A percentile compares a stretch with the other conserved stretches of the same genome.
Conservation (phyloP, 1,140 invertebrate species). For the Wiebesia pumilae region DNA sequence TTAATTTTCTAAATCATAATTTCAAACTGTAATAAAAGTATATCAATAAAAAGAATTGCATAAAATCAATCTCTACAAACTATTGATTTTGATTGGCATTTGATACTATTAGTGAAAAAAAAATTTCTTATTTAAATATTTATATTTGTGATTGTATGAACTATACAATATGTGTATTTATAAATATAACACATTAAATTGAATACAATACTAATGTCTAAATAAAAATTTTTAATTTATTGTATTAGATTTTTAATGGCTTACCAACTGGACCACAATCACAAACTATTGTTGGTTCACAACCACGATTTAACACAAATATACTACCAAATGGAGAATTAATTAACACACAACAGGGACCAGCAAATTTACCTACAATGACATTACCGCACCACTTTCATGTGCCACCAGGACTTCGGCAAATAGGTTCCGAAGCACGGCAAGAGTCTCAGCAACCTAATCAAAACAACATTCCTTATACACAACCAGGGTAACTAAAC, state of each 20-base stretch:
- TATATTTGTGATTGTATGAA: neutral
- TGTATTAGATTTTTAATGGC: slow-evolving; percentile 67
- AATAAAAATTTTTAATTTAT: too few species aligned
- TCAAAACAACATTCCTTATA: slow-evolving; percentile 66
- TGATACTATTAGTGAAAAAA: neutral
- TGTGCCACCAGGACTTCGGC: slow-evolving; percentile 61
- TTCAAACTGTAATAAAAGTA: neutral
- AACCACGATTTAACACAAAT: slow-evolving; percentile 61
- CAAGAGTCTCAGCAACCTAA: slow-evolving; percentile 64
- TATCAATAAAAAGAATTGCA: too few species aligned
- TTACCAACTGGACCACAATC: slow-evolving; percentile 64
- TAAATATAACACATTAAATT: slow-evolving; percentile 1
- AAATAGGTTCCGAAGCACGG: slow-evolving; percentile 58
- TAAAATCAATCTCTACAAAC: too few species aligned
- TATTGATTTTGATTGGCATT: too few species aligned
- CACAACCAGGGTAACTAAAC: slow-evolving; percentile 65
- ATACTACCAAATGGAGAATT: slow-evolving; percentile 55
- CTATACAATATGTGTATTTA: too few species aligned
- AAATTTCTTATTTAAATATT: slow-evolving; percentile 2
- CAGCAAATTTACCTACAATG: slow-evolving; percentile 62
- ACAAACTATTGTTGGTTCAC: slow-evolving; percentile 57
- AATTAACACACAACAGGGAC: slow-evolving; percentile 59
- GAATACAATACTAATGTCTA: neutral
- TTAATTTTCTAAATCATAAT: neutral
- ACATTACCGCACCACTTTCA: slow-evolving; percentile 67